Evolutionary conservation across 2,113 vertebrate genomes (phyloP).

Genomic region (Choloepus hoffmanni): DNA sequence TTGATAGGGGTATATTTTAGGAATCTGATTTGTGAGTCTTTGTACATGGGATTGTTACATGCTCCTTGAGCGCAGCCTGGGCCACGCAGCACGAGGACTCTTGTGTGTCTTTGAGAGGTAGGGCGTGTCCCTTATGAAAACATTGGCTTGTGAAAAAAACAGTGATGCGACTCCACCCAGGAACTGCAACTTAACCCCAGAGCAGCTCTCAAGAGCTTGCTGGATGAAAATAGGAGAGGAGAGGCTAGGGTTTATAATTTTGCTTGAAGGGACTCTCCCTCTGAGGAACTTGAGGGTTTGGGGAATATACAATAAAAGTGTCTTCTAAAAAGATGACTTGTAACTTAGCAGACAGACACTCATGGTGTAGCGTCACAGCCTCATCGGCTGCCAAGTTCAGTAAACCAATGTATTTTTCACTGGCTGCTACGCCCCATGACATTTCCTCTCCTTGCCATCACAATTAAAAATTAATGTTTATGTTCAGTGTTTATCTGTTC

Average conservation of each 20-base stretch:
- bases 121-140: slow-evolving; percentile 21
- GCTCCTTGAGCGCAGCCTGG: neutral
- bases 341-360: neutral
- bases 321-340: neutral
- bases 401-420: neutral
- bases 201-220: neutral
- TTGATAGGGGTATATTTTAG: neutral
- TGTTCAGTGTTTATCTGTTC: neutral
- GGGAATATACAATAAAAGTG: neutral
- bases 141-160: neutral
- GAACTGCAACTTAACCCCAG: neutral
- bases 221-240: neutral
- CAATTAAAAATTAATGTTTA: neutral
- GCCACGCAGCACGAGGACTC: neutral
- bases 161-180: neutral
- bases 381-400: neutral
- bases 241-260: neutral
- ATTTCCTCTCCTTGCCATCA: neutral
- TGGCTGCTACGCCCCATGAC: fast-evolving
- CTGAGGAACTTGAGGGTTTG: neutral
- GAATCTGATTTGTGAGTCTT: neutral
- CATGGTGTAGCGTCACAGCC: neutral
- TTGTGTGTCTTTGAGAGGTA: neutral
- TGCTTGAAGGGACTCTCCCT: neutral
- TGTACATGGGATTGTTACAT: fast-evolving